These are phyloP conservation scores for Rhyacichthys aspro DNA, from an alignment of 2,797 vertebrate genomes.

Conservation along the genomic window DNA sequence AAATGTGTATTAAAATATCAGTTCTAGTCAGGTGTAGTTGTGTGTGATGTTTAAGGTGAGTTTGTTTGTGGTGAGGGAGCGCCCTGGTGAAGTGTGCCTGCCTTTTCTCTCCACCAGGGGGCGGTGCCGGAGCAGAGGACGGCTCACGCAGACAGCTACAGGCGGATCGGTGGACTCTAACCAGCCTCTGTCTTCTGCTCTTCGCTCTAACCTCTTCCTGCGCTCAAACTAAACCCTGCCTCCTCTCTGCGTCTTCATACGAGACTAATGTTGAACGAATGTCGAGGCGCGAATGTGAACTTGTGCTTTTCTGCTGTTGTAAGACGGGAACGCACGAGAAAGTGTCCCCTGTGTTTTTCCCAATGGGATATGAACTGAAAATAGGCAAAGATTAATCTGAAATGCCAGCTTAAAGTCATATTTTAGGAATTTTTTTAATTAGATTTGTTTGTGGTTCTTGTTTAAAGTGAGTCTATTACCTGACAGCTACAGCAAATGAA, in stretches of 20 bases:
- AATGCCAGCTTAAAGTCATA: background rate
- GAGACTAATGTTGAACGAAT: conserved; percentile 29
- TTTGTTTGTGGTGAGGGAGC: conserved; percentile 29
- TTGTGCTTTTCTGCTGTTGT: conserved; percentile 47
- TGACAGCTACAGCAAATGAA: too few species aligned
- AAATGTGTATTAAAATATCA: too few species aligned
- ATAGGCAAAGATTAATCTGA: background rate
- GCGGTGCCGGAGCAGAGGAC: conserved; percentile 88
- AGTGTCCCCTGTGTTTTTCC: conserved; percentile 24
- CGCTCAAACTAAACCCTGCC: conserved; percentile 9
- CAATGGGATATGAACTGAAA: conserved; percentile 39
- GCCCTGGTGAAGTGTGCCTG: conserved; percentile 88
- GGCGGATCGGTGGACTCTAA: conserved; percentile 93
- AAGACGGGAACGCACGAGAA: conserved; percentile 53
- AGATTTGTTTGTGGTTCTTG: background rate
- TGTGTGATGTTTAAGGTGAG: background rate
- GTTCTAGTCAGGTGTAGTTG: too few species aligned
- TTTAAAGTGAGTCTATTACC: too few species aligned
- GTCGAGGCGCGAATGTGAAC: conserved; percentile 42
- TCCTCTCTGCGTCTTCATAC: conserved; percentile 33
- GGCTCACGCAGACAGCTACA: conserved; percentile 90
- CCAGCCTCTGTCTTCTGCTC: conserved; percentile 52
- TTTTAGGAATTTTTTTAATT: conserved; percentile 1
- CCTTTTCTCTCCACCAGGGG: conserved; percentile 90
- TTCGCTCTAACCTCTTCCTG: conserved; percentile 27